These are phyloP conservation scores for Hycleus cichorii DNA, from an alignment of 1,140 invertebrate species.

Conservation along the genomic window DNA sequence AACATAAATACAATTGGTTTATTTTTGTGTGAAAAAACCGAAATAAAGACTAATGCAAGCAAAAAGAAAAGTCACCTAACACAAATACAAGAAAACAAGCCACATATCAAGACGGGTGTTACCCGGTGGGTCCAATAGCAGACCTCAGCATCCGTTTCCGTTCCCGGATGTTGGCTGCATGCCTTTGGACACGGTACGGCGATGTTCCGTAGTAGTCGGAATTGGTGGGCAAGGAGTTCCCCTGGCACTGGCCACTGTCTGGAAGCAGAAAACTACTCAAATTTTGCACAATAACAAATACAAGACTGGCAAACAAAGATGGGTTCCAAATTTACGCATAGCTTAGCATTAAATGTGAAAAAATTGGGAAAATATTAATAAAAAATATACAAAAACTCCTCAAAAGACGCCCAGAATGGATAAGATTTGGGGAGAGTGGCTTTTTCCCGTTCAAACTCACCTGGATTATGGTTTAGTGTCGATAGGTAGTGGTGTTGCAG, in stretches of 20 bases:
- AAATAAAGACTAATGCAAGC: neutral
- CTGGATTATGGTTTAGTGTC: conserved; percentile 34
- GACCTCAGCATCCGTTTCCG: conserved; percentile 94
- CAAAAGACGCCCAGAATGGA: no score
- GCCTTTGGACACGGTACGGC: conserved; percentile 78
- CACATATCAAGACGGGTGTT: conserved; percentile 39
- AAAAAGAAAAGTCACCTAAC: conserved; percentile 19
- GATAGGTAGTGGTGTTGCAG: conserved; percentile 42
- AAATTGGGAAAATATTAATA: no score
- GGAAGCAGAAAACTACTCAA: conserved; percentile 25
- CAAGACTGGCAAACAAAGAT: no score
- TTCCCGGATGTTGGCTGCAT: conserved; percentile 89
- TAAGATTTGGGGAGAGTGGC: no score
- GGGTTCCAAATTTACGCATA: neutral
- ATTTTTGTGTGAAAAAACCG: conserved; percentile 2
- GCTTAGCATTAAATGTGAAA: no score
- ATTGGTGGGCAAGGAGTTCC: conserved; percentile 26
- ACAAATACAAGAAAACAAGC: conserved; percentile 26
- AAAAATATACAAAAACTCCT: no score
- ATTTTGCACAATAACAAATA: no score
- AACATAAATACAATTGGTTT: neutral
- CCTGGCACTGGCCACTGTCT: conserved; percentile 41
- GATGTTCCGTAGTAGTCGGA: conserved; percentile 58
- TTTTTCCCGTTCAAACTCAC: conserved; percentile 15
- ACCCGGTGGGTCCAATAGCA: conserved; percentile 61